Percentiles rank a stretch among this genome's conserved stretches.
These are phyloP conservation scores for Carapus acus DNA, from an alignment of 2,797 vertebrate species.

Conservation along the genomic window DNA sequence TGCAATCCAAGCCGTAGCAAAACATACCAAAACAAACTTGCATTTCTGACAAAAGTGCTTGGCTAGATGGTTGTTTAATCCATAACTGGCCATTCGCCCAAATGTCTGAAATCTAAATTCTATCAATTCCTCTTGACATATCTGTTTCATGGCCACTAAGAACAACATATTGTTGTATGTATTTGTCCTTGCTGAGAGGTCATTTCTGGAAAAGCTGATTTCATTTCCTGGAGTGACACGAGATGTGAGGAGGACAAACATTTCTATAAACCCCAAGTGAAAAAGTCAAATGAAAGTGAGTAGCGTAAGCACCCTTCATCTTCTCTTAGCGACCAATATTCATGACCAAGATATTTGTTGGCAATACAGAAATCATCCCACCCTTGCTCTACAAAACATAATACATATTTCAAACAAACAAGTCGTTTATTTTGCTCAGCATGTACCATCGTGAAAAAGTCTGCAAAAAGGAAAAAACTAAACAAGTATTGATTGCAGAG, in stretches of 20 bases:
- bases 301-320: background rate
- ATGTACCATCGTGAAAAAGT: constrained; percentile 17
- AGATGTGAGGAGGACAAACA: background rate
- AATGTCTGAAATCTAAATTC: background rate
- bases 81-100: constrained; percentile 1
- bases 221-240: constrained; percentile 2
- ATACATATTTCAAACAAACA: too few species aligned
- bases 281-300: constrained; percentile 4
- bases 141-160: constrained; percentile 2
- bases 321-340: too few species aligned
- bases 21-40: constrained; percentile 6
- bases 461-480: too few species aligned
- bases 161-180: constrained; percentile 3
- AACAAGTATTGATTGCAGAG: constrained; percentile 22
- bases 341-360: too few species aligned
- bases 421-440: constrained; percentile 13
- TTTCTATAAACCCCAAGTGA: background rate
- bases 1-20: constrained; percentile 6
- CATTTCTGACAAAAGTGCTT: background rate
- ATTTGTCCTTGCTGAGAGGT: constrained; percentile 4
- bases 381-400: too few species aligned
- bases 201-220: constrained; percentile 9
- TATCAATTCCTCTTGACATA: background rate
- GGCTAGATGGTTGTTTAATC: constrained; percentile 4
- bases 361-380: too few species aligned